These are phyloP conservation scores for Entomyzon cyanotis DNA, from an alignment of 2,113 vertebrate genomes.

Conservation along the genomic window DNA sequence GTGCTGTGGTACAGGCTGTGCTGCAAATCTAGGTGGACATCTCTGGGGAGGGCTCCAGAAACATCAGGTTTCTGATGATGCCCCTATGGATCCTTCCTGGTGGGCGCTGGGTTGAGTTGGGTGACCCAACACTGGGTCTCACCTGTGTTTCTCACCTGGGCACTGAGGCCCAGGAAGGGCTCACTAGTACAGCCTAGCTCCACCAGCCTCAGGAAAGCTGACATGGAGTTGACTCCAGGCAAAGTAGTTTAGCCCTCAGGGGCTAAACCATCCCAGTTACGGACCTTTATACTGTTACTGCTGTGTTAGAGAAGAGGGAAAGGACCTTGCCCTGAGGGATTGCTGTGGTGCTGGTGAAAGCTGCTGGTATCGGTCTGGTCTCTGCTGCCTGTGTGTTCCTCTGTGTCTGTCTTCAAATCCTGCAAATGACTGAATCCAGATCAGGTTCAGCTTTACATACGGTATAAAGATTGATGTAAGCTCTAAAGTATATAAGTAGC, in stretches of 20 bases:
- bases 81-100: neutral
- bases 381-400: neutral
- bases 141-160: neutral
- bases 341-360: neutral
- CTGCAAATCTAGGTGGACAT: neutral
- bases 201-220: rapidly evolving
- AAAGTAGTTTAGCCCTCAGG: neutral
- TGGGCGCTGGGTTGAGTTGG: neutral
- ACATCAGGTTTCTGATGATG: neutral
- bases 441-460: neutral
- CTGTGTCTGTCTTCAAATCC: neutral
- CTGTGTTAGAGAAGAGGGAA: neutral
- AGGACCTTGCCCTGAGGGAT: neutral
- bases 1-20: neutral
- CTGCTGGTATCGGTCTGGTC: neutral
- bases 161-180: neutral
- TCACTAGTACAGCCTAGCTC: rapidly evolving
- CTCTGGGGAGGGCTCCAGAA: neutral
- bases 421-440: neutral
- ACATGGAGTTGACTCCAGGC: rapidly evolving
- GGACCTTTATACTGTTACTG: neutral
- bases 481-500: neutral
- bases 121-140: neutral
- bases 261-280: neutral
- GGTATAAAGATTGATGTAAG: neutral